Base-by-base conservation (phyloP, 2,888 invertebrate genomes). In the Drosophila niveifrons region DNA sequence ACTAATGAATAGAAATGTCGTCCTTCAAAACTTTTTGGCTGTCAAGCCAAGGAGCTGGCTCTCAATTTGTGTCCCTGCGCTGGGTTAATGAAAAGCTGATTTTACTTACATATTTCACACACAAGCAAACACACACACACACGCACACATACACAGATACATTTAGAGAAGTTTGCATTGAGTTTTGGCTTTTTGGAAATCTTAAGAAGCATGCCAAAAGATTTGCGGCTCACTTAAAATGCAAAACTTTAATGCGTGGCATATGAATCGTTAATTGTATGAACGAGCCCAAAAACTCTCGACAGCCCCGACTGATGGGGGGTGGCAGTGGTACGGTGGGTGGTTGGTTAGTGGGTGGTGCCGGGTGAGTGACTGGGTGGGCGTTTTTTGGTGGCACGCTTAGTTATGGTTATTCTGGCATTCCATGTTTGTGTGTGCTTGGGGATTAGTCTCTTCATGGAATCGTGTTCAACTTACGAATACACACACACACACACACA, bases 1-100 rank as follows among this genome's bases (percentile, higher is more conserved):
- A 72, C 80, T 88, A 87, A 87, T 88, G 87, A 88, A 87, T 83
- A 75, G 80, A 82, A 80, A 88, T 78, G 78, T 80, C 78, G 75
- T 73, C 75, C 76, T 81, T 75, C 76, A 78, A 76, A 80, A 86
- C 71, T 88, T 86, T 88, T 75, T 53, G 80, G 57, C 69, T 73
- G 69, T 63, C 61, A 68, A 69, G n/a, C 58, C 13, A 59, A 58
- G 28, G 34, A 36, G 59, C 43, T 52, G 55, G 34, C 62, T 74
- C 62, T 51, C 61, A 61, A 71, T 62, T 62, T 59, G 65, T 61
- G 53, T 56, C 55, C 13, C 71, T 48, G 34, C 13, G 11, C 43
- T 66, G 78, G 75, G 77, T 83, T 86, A 86, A 86, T 86, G 81
- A 83, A 81, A 86, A 86, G 70, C 77, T 52, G 67, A 78, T 75